phyloP scores from a whole-genome alignment of 2,797 vertebrate genomes.

The Hirundo rustica region DNA sequence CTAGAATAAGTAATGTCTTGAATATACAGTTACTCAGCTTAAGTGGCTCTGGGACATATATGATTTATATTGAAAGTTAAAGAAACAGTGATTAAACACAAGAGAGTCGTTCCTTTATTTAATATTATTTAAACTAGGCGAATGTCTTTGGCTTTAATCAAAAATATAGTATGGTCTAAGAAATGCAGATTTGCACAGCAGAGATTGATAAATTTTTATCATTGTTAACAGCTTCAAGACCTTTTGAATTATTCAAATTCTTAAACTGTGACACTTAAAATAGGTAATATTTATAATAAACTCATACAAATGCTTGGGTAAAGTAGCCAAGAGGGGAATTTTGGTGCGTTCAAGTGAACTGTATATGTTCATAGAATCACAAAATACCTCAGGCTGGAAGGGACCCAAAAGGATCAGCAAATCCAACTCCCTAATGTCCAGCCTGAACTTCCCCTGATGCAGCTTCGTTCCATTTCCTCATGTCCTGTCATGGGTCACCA shows the following conservation, averaged over 20 bases:
- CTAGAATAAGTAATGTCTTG: not conserved
- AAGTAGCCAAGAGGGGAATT: not conserved
- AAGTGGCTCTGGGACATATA: not conserved
- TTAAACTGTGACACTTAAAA: not conserved
- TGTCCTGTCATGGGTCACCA: rapidly evolving
- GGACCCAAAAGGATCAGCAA: not conserved
- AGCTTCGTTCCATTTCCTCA: not conserved
- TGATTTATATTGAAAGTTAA: not conserved
- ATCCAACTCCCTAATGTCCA: not conserved
- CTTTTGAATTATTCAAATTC: not conserved
- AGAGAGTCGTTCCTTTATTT: not conserved
- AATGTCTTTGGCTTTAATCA: not conserved
- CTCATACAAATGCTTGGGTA: not conserved
- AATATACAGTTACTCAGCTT: not conserved
- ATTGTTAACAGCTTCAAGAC: not conserved
- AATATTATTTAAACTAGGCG: not conserved
- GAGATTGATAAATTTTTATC: not conserved
- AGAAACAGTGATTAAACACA: not conserved
- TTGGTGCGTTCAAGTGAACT: not conserved
- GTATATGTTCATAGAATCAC: not conserved
- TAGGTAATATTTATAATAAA: not conserved
- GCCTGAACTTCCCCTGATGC: not conserved
- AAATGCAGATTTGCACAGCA: not conserved
- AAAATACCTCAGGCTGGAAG: not conserved
- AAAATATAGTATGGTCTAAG: not conserved